Evolutionary conservation across 2,113 vertebrate species (phyloP), one percentile per base, ranked within the genome.

Genomic region (Pholis gunnellus): DNA sequence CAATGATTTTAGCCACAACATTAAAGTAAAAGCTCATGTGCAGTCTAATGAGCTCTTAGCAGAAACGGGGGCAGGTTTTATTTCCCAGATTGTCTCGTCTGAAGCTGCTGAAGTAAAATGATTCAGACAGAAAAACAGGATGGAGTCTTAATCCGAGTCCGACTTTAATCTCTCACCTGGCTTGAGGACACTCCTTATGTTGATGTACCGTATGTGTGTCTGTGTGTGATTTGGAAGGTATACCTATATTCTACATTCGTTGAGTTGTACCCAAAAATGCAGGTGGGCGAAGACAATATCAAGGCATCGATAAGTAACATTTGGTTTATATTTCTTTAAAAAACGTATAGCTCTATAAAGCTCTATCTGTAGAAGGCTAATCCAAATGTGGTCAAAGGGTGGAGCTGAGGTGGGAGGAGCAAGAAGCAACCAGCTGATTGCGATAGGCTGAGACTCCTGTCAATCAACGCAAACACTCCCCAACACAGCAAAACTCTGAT

Each of bases 151-250:
- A 82, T 83, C 76, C 36, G 0, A 72, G 27, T 64, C 65, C 7
- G 22, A 54, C 36, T 72, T 6, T 84, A 86, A 90, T 83, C 81
- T 52, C 38, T 71, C 38, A 75, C 74, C 72, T 79, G 78, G 60
- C 29, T n/a, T 34, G 2, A 0, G 17, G 42, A 36, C 6, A 1
- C 46, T 20, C 66, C 59, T 66, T 74, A 25, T 66, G 66, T 44
- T 27, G 5, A 42, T 7, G 17, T 63, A 5, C 1, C 50, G 36
- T 57, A 6, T 25, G 14, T 46, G 13, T 46, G 44, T 46, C 4
- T 18, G 52, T 40, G 67, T 44, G 42, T 44, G 42, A 22, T 70
- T 56, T 57, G 9, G 15, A 72, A 18, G n/a, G 14, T 71, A 13
- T 25, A 44, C 38, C 36, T 27, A 42, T 2, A 40, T 65, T 22